phyloP scores from a whole-genome alignment of 2,888 invertebrate species.

The Ctena decussata region DNA sequence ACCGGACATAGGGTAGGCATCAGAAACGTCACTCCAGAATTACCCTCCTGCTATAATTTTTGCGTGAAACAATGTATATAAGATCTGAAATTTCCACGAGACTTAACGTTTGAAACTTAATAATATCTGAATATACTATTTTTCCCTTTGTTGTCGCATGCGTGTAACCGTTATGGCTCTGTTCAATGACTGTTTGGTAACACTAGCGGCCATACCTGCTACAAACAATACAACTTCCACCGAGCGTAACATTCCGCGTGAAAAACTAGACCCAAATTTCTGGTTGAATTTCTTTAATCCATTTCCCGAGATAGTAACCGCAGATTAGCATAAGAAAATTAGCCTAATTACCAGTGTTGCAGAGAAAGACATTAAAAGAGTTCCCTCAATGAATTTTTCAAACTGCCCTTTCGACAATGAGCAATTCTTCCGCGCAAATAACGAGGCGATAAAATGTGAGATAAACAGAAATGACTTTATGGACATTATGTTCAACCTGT shows the following conservation, averaged over 20 bases:
- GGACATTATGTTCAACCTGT: no score
- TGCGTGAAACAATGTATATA: no score
- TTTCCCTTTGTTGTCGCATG: not conserved
- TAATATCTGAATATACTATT: no score
- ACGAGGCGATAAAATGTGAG: not conserved
- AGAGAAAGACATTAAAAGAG: not conserved
- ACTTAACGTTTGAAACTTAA: no score
- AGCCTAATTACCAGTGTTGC: not conserved
- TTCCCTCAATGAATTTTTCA: not conserved
- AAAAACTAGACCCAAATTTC: not conserved
- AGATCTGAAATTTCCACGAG: no score
- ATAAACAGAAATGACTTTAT: slow-evolving; percentile 11
- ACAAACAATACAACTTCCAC: not conserved
- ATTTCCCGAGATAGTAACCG: not conserved
- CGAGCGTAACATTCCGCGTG: not conserved
- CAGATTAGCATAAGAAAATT: not conserved
- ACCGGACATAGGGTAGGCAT: no score
- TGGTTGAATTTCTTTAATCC: not conserved
- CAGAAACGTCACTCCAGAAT: no score
- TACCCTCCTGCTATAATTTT: no score
- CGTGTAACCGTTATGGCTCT: not conserved
- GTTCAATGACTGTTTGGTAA: not conserved
- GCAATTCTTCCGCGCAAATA: not conserved
- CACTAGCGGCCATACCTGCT: not conserved
- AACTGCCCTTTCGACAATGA: not conserved